Base-by-base conservation (phyloP, 2,888 invertebrate species). In the Stenotaenia linearis region DNA sequence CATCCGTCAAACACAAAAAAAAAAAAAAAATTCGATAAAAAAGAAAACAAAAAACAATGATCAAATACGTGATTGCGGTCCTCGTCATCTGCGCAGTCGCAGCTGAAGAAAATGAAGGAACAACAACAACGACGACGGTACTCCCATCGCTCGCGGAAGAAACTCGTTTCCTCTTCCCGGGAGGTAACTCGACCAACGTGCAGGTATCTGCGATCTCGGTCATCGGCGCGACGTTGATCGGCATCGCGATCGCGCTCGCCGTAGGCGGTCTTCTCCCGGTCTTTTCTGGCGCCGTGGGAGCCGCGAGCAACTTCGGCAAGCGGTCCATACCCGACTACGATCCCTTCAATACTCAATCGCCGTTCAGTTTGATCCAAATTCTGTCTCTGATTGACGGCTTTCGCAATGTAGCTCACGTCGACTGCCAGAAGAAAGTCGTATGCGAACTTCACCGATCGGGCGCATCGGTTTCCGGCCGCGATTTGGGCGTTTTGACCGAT, bases 381-480 rank as follows among this genome's bases (percentile, higher is more conserved):
- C 28, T 79, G 15, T 69, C 79, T 18, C 6, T 79, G 35, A n/a
- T 79, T 12, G 79, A 74, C 5, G 37, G 28, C 0, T 21, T 74
- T 10, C 30, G 74, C 77, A 76, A 81, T 37, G 78, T 81, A 15
- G 77, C 80, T 77, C 80, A 81, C 35, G 81, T 80, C 21, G 80
- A 80, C 23, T 81, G 81, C 23, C 79, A 80, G 56, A 81, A 81
- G 56, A 80, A 80, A 35, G 78, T 80, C 30, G 80, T 81, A 40
- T 81, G 81, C 75, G 81, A 81, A 61, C 75, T 81, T n/a, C 81
- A 81, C 28, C 79, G 80, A n/a, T 75, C 79, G 45, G 77, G 79
- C 5, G 79, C 45, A 28, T 69, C 23, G 15, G 78, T 50, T 37
- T 50, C 74, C 75, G 74, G 32, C 1, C 35, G 56, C n/a, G 40